phyloP scores from a whole-genome alignment of 2,888 invertebrate genomes.

The Epistrophe grossulariae region DNA sequence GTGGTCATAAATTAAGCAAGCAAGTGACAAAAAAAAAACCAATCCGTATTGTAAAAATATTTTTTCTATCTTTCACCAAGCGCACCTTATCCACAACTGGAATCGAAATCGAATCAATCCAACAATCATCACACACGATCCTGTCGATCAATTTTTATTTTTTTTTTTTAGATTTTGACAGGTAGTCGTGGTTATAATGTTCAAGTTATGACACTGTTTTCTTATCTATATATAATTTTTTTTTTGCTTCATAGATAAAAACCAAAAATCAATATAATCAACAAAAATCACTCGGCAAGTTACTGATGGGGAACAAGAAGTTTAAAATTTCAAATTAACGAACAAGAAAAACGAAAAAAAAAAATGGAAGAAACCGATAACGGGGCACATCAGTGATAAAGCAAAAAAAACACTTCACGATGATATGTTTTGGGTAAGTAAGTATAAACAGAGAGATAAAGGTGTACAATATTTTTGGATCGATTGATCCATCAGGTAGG shows the following conservation, averaged over 20 bases:
- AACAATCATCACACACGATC: conserved; percentile 70
- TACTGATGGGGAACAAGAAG: conserved; percentile 12
- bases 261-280: conserved; percentile 35
- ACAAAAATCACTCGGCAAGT: conserved; percentile 54
- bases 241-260: conserved; percentile 40
- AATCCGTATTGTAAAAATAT: conserved; percentile 37
- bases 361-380: conserved; percentile 44
- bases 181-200: conserved; percentile 67
- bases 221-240: conserved; percentile 19
- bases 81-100: conserved; percentile 74
- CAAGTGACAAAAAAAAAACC: neutral
- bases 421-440: conserved; percentile 11
- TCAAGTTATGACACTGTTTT: conserved; percentile 63
- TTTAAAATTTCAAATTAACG: conserved; percentile 31
- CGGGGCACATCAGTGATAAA: conserved; percentile 36
- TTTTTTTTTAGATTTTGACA: conserved; percentile 62
- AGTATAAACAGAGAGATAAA: conserved; percentile 11
- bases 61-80: conserved; percentile 65
- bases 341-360: conserved; percentile 23
- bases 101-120: conserved; percentile 70
- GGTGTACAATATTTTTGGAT: conserved; percentile 60
- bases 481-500: conserved; percentile 58
- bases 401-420: conserved; percentile 20
- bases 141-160: conserved; percentile 64
- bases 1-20: conserved; percentile 28